Percentiles rank a stretch among this genome's conserved stretches.
phyloP scores from a whole-genome alignment of 2,797 vertebrate species.

The Anguilla megastoma region DNA sequence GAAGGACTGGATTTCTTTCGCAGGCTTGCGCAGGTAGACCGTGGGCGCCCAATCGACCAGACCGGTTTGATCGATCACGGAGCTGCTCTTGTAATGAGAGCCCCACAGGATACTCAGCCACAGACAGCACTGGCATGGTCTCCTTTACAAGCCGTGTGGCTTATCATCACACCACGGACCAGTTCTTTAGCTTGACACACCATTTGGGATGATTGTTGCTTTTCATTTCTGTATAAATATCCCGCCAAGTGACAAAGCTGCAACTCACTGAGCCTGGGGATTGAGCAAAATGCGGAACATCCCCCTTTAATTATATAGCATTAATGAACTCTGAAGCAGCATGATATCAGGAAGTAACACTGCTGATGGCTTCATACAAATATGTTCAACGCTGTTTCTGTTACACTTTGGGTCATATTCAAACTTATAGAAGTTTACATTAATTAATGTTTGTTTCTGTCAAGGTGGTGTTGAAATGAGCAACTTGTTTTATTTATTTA shows the following conservation, averaged over 20 bases:
- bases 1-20: neutral
- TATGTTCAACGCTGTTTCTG: neutral
- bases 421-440: neutral
- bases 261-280: neutral
- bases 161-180: neutral
- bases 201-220: neutral
- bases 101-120: neutral
- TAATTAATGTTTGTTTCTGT: neutral
- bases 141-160: neutral
- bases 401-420: neutral
- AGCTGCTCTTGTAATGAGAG: neutral
- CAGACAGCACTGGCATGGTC: neutral
- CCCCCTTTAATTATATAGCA: neutral
- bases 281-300: neutral
- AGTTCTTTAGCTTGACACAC: neutral
- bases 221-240: neutral
- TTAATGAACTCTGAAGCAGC: neutral
- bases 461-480: neutral
- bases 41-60: neutral
- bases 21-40: neutral
- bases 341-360: neutral
- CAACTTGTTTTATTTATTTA: neutral
- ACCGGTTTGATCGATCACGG: neutral
- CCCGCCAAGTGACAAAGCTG: neutral
- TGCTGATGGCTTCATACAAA: neutral